phyloP scores from a whole-genome alignment of 2,888 invertebrate species.

The Flexamia atlantica region DNA sequence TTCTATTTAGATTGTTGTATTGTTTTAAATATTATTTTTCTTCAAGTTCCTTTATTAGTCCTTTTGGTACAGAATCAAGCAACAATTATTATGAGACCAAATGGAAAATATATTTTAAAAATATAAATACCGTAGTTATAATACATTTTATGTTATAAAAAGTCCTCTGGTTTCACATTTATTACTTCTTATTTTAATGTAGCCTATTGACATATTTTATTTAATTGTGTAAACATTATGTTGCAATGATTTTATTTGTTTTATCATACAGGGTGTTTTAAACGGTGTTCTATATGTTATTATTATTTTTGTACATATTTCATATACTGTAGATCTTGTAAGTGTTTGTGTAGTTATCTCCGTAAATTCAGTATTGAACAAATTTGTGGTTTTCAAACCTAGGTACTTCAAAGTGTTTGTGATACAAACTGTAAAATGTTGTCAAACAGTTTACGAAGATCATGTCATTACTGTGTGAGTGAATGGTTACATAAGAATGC shows the following conservation, averaged over 20 bases:
- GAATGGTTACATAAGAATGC: neutral
- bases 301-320: slow-evolving; percentile 6
- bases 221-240: neutral
- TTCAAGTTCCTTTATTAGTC: too few species aligned
- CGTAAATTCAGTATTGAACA: slow-evolving; percentile 46
- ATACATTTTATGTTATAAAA: too few species aligned
- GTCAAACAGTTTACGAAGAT: neutral
- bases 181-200: too few species aligned
- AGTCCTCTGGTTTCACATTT: too few species aligned
- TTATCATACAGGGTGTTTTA: slow-evolving; percentile 1
- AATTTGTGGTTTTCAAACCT: slow-evolving; percentile 12
- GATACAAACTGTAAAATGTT: neutral
- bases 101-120: too few species aligned
- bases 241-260: neutral
- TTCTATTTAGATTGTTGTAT: too few species aligned
- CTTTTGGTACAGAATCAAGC: too few species aligned
- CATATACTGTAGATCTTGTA: slow-evolving; percentile 28
- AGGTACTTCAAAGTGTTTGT: slow-evolving; percentile 20
- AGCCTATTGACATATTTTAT: too few species aligned
- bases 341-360: neutral
- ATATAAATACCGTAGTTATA: too few species aligned
- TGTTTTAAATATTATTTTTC: too few species aligned
- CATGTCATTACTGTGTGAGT: neutral
- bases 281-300: slow-evolving; percentile 6
- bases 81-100: too few species aligned